Percentiles rank a stretch among this genome's conserved stretches.
Evolutionary conservation across 1,140 invertebrate species (phyloP).

Genomic region (Doryteuthis pealeii): DNA sequence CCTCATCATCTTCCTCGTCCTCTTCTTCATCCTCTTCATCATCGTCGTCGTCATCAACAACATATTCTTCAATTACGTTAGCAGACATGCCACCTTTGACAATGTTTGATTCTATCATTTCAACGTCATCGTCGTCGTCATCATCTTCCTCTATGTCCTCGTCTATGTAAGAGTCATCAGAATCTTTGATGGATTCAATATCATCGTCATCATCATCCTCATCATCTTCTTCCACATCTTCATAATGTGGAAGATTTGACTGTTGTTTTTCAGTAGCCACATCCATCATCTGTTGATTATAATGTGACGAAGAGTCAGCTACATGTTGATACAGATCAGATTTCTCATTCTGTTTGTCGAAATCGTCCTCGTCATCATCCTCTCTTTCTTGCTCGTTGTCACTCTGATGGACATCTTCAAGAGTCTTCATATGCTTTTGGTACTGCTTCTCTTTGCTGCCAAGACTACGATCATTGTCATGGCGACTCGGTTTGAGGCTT

Average conservation of each 20-base stretch:
- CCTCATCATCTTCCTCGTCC: slow-evolving; percentile 27
- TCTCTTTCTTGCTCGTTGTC: slow-evolving; percentile 20
- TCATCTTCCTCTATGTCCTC: slow-evolving; percentile 29
- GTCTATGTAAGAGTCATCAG: slow-evolving; percentile 16
- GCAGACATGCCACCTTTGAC: neutral
- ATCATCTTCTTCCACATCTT: slow-evolving; percentile 35
- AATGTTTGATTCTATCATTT: slow-evolving; percentile 3
- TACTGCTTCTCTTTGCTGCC: slow-evolving; percentile 67
- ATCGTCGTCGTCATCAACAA: slow-evolving; percentile 27
- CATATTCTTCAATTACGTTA: slow-evolving; percentile 23
- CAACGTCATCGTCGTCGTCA: slow-evolving; percentile 22
- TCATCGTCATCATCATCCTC: slow-evolving; percentile 27
- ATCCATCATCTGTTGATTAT: slow-evolving; percentile 65
- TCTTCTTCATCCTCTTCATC: slow-evolving; percentile 22
- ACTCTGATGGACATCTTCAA: slow-evolving; percentile 61
- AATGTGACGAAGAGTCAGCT: slow-evolving; percentile 71
- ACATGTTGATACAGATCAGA: slow-evolving; percentile 84
- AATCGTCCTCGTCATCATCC: slow-evolving; percentile 18
- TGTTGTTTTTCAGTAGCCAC: slow-evolving; percentile 75
- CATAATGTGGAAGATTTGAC: slow-evolving; percentile 66
- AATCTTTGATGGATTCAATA: slow-evolving; percentile 3
- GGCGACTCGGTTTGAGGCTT: slow-evolving; percentile 64
- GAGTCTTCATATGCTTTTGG: slow-evolving; percentile 64
- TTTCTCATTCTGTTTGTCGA: slow-evolving; percentile 17
- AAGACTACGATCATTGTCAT: slow-evolving; percentile 68